Evolutionary conservation across 1,140 invertebrate genomes (phyloP).

Genomic region (Oncopodura yosiiana): DNA sequence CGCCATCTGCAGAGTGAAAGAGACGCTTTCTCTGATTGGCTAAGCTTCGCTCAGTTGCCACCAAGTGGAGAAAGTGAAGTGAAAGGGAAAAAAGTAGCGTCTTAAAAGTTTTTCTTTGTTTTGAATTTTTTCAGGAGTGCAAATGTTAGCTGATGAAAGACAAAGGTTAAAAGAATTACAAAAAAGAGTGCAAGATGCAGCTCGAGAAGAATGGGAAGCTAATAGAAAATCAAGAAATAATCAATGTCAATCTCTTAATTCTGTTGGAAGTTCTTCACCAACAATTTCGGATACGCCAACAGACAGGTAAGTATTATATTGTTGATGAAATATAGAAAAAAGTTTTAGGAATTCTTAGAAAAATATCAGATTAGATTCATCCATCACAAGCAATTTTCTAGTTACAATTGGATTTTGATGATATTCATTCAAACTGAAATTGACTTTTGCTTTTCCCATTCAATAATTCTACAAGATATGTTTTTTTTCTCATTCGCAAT

Average conservation of each 20-base stretch:
- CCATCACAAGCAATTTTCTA: neutral
- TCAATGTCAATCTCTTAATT: slow-evolving; percentile 60
- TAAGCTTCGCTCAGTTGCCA: no score
- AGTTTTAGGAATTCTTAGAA: slow-evolving; percentile 1
- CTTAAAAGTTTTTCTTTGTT: neutral
- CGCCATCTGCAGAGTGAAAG: neutral
- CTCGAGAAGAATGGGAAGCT: slow-evolving; percentile 72
- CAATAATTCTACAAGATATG: no score
- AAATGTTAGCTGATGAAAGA: slow-evolving; percentile 82
- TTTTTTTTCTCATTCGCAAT: slow-evolving; percentile 1
- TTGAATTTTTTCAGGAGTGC: slow-evolving; percentile 51
- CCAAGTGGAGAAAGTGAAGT: no score
- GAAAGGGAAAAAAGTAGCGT: no score
- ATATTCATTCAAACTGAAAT: neutral
- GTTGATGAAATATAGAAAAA: no score
- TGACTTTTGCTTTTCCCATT: slow-evolving; percentile 1
- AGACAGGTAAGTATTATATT: slow-evolving; percentile 48
- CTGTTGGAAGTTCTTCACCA: slow-evolving; percentile 54
- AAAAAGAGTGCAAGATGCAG: slow-evolving; percentile 74
- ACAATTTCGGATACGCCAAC: slow-evolving; percentile 54
- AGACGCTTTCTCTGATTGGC: no score
- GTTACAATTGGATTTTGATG: neutral
- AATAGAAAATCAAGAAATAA: slow-evolving; percentile 45
- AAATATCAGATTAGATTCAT: neutral
- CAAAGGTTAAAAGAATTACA: slow-evolving; percentile 76